Conservation (phyloP, 2,113 vertebrate genomes). For the Climacteris rufus region DNA sequence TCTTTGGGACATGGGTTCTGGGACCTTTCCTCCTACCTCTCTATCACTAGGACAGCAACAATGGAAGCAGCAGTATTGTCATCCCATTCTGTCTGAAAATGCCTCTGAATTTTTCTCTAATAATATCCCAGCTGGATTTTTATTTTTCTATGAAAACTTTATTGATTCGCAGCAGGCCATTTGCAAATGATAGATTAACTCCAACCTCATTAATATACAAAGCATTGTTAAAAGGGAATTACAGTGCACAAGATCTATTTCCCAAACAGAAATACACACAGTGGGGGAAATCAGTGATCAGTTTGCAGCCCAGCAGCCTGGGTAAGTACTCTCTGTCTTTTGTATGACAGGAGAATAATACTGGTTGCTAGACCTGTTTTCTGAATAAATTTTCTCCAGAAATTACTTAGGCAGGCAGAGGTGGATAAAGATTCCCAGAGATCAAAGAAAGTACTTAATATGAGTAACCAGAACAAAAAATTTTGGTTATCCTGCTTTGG, state of each 20-base stretch:
- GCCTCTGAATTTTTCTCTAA: not conserved
- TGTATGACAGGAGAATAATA: not conserved
- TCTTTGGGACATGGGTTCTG: not conserved
- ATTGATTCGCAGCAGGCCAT: conserved; percentile 30
- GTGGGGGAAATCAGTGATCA: not conserved
- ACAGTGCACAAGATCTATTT: not conserved
- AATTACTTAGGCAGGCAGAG: not conserved
- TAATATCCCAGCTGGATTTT: conserved; percentile 13
- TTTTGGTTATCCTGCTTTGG: not conserved
- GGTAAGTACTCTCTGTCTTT: not conserved
- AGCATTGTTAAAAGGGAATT: not conserved
- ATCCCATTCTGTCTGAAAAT: not conserved
- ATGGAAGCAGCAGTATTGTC: not conserved
- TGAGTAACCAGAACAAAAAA: not conserved
- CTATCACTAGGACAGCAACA: not conserved
- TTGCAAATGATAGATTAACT: conserved; percentile 47
- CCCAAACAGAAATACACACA: not conserved
- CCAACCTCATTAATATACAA: conserved; percentile 39
- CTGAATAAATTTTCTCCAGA: not conserved
- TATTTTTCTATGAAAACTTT: conserved; percentile 38
- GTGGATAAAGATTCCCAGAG: not conserved
- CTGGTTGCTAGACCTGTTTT: not conserved
- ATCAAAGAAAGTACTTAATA: not conserved
- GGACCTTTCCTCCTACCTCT: not conserved
- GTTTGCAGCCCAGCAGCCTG: not conserved